Base-by-base conservation (phyloP, 2,797 vertebrate species). In the Gambelia wislizenii region DNA sequence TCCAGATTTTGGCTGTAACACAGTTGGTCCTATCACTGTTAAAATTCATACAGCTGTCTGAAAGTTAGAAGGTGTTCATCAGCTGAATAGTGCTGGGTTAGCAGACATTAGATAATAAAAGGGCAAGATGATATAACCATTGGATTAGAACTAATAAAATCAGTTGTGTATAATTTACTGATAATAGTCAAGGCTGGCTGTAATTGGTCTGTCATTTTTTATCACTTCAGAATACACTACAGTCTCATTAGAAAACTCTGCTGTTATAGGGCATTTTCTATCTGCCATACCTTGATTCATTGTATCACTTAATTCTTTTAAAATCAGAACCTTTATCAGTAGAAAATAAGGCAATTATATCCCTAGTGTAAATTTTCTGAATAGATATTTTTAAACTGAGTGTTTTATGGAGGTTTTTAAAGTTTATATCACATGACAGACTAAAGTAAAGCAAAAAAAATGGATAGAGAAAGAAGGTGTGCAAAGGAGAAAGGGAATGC, bases 81-180 rank as follows among this genome's bases (percentile, higher is more conserved):
- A 91, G 47, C 18, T 83, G 87, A 91, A 79, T 76, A 92, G 90
- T 90, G 83, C 4, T 87, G 88, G 56, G 87, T 92, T 92, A 93
- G 36, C 61, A 94, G 80, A 93, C 85, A 87, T 75, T 67, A 93
- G 83, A 90, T 79, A 87, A 88, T 90, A 92, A 94, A 95, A 92
- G 33, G 10, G 85, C 83, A 80, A 74, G 7, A 25, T 61, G 90
- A 88, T 67, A 82, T 47, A 86, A 87, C 86, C 86, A 78, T 94
- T 85, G 91, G 36, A 83, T 90, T 77, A 94, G 91, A 95, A 93
- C 33, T 89, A 95, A 92, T 92, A 91, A 91, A 93, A 93, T 83
- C 54, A 83, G 36, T 91, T 89, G 61, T 89, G 2, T 93, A 33
- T 87, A 95, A 93, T 92, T 92, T 95, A 89, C 84, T 85, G 93